Evolutionary conservation across 2,888 invertebrate genomes (phyloP), one percentile per base, ranked within the genome.

Genomic region (Theodoxus fluviatilis): DNA sequence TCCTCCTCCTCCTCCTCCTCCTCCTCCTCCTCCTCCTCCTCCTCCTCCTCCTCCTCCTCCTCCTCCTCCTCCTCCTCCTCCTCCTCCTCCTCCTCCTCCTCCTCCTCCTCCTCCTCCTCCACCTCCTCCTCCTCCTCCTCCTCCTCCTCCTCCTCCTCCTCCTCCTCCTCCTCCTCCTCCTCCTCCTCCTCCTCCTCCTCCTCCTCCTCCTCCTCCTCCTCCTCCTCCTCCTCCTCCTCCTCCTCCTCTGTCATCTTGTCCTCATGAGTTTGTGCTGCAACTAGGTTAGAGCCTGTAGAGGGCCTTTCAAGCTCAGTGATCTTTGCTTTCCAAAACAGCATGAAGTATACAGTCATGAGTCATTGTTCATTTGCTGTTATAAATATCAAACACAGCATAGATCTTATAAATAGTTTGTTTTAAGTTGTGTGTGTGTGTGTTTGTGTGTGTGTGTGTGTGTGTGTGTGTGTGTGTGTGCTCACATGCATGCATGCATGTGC

Each of bases 191-290:
- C 47, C n/a, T 25, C 66, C 22, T 47, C 22, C 43, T 33, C 43
- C 28, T 25, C 28, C 35, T 47, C 40, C 66, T 2, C 31, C 28
- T 25, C n/a, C 3, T 28, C 4, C 31, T n/a, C 3, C 25, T 47
- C 12, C 25, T 47, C 2, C 49, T 25, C 66, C 7, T 33, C 66
- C 43, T 33, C 66, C 66, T 47, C 31, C 66, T 28, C 66, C 40
- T 18, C 66, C 25, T 47, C 43, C 35, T 33, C 37, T 59, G 12
- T 28, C 28, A 25, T 9, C 28, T 25, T 28, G 4, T 33, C 6
- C 33, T 7, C n/a, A 3, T 40, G 6, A 38, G 6, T 4, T 4
- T 28, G 3, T 66, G 47, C n/a, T n/a, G n/a, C n/a, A n/a, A n/a
- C n/a, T n/a, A n/a, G n/a, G n/a, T n/a, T n/a, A n/a, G n/a, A n/a